Evolutionary conservation across 2,888 invertebrate genomes (phyloP), one percentile per base, ranked within the genome.

Genomic region (Candidula unifasciata): DNA sequence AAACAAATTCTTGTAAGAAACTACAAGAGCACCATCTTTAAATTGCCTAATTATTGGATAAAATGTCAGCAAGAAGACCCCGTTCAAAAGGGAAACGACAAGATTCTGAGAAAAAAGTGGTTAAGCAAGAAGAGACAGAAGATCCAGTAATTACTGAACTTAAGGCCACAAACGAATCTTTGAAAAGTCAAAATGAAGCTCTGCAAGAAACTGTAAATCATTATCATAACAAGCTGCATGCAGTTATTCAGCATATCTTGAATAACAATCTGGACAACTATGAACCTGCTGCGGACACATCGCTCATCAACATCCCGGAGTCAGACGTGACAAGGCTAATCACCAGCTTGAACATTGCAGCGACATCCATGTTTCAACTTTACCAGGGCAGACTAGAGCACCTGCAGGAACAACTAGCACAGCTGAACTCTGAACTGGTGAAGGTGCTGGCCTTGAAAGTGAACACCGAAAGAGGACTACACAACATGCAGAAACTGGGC

Each of bases 381-480:
- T 85, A 81, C 69, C 81, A 81, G 33, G 60, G 80, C 18, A 84
- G 92, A 35, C 85, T 93, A 27, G 93, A 92, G 83, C 92, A 93
- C 73, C 86, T 93, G 35, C 93, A 93, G 83, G 92, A 91, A n/a
- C 86, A 92, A 82, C 89, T 93, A 35, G 93, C 93, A 27, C 89
- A 91, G 85, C 84, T 92, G 86, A 92, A 88, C 76, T 87, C 88
- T 84, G 92, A 92, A 80, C 82, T 93, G 44, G 92, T 92, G 1
- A 92, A 91, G 85, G 86, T 92, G 83, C 82, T 92, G 60, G 87
- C 89, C 79, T 88, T 91, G 83, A 91, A 91, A 77, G 78, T 91
- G 69, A 90, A 89, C 66, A 85, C 91, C 71, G 92, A 93, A 86
- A 87, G 89, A 81, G 92, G 91, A 16, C 86, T 93, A n/a, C 88